Evolutionary conservation across 2,888 invertebrate species (phyloP).

Genomic region (Pinctada fucata): DNA sequence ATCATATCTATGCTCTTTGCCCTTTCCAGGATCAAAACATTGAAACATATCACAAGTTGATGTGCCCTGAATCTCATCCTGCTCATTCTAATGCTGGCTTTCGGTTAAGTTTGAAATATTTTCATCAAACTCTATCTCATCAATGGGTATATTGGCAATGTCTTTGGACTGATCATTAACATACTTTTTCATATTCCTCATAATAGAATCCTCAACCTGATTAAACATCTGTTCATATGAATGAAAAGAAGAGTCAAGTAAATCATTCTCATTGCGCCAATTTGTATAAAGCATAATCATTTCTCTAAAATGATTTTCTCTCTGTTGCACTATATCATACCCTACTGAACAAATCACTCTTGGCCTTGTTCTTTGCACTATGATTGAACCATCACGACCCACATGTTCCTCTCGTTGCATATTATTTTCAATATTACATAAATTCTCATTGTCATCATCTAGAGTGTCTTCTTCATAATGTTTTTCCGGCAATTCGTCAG

Average conservation of each 20-base stretch:
- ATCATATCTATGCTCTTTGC: conserved; percentile 9
- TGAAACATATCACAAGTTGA: conserved; percentile 9
- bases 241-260: not conserved
- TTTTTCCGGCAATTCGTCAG: conserved; percentile 32
- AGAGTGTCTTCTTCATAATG: conserved; percentile 2
- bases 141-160: not conserved
- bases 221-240: not conserved
- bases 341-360: conserved; percentile 44
- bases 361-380: conserved; percentile 23
- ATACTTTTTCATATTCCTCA: too few relatives aligned
- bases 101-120: not conserved
- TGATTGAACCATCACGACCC: conserved; percentile 15
- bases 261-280: conserved; percentile 51
- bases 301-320: conserved; percentile 60
- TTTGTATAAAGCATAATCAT: conserved; percentile 63
- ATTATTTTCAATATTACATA: not conserved
- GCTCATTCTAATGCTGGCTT: conserved; percentile 21
- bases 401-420: not conserved
- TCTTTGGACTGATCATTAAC: too few relatives aligned
- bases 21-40: conserved; percentile 19
- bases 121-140: not conserved
- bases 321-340: conserved; percentile 47
- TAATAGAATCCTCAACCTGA: not conserved
- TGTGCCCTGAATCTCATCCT: not conserved
- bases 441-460: not conserved